Percentiles rank a stretch among this genome's conserved stretches.
phyloP scores from a whole-genome alignment of 2,113 vertebrate species.

The Engystomops pustulosus region DNA sequence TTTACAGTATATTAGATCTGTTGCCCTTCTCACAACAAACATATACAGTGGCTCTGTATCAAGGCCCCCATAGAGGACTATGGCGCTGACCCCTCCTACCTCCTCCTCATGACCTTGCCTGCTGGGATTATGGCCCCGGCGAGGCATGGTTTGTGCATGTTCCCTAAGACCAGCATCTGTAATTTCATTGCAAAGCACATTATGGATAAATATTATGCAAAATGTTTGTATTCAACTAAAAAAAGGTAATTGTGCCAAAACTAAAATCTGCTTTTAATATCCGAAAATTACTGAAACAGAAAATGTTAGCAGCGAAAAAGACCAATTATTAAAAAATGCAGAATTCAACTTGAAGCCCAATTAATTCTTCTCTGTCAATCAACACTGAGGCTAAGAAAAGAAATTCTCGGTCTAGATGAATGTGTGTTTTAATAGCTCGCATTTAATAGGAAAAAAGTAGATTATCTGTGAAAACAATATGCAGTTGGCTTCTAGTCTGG shows the following conservation, averaged over 20 bases:
- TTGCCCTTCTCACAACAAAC: too few relatives aligned
- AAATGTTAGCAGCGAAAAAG: slow-evolving; percentile 19
- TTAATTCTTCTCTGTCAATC: slow-evolving; percentile 13
- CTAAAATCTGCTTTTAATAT: background rate
- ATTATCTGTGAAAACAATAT: background rate
- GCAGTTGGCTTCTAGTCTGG: background rate
- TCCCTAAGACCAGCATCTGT: too few relatives aligned
- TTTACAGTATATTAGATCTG: too few relatives aligned
- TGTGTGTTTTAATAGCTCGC: background rate
- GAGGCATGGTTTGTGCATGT: too few relatives aligned
- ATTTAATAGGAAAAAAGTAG: background rate
- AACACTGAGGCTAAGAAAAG: background rate
- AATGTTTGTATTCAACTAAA: background rate
- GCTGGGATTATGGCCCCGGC: too few relatives aligned
- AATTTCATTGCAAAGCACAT: too few relatives aligned
- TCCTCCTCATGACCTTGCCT: too few relatives aligned
- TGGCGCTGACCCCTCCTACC: too few relatives aligned
- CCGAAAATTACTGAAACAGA: background rate
- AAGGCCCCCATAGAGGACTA: too few relatives aligned
- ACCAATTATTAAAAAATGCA: background rate
- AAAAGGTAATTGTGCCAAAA: background rate
- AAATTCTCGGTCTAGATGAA: background rate
- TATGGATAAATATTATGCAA: background rate
- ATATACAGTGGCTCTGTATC: too few relatives aligned
- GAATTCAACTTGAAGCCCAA: background rate